Conservation (phyloP, 2,797 vertebrate genomes). For the Myoxocephalus aenaeus region DNA sequence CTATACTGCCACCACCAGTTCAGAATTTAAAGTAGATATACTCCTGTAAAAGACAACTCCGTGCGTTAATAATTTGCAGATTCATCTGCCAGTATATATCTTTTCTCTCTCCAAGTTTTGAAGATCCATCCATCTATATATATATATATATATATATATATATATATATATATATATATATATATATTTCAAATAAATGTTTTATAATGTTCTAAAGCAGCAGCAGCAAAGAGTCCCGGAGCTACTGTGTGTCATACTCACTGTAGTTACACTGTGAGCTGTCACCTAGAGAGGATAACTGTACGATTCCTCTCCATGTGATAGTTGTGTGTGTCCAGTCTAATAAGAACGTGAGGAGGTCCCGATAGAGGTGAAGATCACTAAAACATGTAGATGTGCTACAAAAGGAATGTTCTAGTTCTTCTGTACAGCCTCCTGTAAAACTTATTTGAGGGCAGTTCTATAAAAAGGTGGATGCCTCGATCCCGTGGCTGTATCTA, state of each 20-base stretch:
- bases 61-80: background rate
- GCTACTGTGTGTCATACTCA: background rate
- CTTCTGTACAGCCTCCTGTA: background rate
- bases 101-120: background rate
- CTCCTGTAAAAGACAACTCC: constrained; percentile 1
- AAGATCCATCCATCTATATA: background rate
- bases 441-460: background rate
- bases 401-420: background rate
- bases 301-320: background rate
- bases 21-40: constrained; percentile 47
- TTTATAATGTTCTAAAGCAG: background rate
- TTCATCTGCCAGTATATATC: background rate
- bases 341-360: background rate
- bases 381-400: background rate
- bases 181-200: constrained; percentile 3
- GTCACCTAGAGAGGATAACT: background rate
- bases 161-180: background rate
- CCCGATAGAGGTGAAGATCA: background rate
- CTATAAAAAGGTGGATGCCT: background rate
- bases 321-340: constrained; percentile 2
- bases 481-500: background rate
- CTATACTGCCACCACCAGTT: constrained; percentile 72
- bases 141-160: background rate
- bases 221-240: constrained; percentile 1
- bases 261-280: constrained; percentile 9